These are phyloP conservation scores for Chromobotia macracanthus DNA, from an alignment of 2,797 vertebrate species.

Conservation along the genomic window DNA sequence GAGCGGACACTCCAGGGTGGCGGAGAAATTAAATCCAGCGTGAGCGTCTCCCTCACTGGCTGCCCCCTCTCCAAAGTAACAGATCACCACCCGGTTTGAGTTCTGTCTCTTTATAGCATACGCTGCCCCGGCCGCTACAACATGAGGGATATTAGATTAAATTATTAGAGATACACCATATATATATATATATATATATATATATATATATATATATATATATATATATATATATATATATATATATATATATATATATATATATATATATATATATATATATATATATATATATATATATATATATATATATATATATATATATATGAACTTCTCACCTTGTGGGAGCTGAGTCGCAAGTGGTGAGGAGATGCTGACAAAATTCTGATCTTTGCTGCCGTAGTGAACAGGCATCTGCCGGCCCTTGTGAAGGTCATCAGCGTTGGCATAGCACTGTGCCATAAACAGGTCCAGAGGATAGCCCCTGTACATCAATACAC, in stretches of 20 bases:
- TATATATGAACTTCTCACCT: constrained; percentile 73
- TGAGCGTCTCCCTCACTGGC: constrained; percentile 94
- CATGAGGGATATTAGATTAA: neutral
- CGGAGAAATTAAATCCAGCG: constrained; percentile 92
- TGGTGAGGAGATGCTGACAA: constrained; percentile 93
- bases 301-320: too few relatives aligned
- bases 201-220: too few relatives aligned
- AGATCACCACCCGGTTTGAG: constrained; percentile 84
- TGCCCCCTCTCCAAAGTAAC: constrained; percentile 93
- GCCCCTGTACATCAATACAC: constrained; percentile 90
- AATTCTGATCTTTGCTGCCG: constrained; percentile 84
- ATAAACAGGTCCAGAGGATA: constrained; percentile 92
- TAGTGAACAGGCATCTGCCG: constrained; percentile 97
- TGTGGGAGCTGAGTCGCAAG: constrained; percentile 95
- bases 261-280: too few relatives aligned
- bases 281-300: too few relatives aligned
- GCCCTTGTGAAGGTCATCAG: constrained; percentile 85
- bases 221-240: too few relatives aligned
- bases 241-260: too few relatives aligned
- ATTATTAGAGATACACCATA: neutral
- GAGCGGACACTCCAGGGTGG: constrained; percentile 91
- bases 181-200: neutral
- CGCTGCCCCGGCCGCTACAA: constrained; percentile 85
- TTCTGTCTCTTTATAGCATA: constrained; percentile 88
- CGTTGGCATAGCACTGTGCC: constrained; percentile 92